Evolutionary conservation across 1,140 invertebrate species (phyloP).

Genomic region (Calycopis cecrops): DNA sequence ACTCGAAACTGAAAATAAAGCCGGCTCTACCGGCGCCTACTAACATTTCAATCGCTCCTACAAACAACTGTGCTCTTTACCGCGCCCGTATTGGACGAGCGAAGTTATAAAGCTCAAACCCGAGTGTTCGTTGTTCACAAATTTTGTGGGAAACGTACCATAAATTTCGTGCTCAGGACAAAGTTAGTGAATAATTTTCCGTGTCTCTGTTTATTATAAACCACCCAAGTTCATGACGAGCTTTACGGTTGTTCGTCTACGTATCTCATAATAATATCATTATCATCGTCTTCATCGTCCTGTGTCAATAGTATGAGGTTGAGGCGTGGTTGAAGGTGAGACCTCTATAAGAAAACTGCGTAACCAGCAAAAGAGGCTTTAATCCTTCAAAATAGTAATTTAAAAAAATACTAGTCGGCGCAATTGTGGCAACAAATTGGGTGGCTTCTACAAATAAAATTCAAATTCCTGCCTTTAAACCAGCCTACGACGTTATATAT

Average conservation of each 20-base stretch:
- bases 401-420: too few species aligned
- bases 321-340: too few species aligned
- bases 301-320: too few species aligned
- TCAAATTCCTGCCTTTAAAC: too few species aligned
- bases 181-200: slow-evolving; percentile 67
- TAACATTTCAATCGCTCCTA: slow-evolving; percentile 14
- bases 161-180: slow-evolving; percentile 59
- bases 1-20: background rate
- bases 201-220: slow-evolving; percentile 65
- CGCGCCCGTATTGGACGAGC: slow-evolving; percentile 38
- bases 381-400: too few species aligned
- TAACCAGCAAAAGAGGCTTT: too few species aligned
- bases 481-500: too few species aligned
- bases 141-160: slow-evolving; percentile 64
- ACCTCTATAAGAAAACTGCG: too few species aligned
- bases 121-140: slow-evolving; percentile 59
- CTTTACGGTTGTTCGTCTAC: slow-evolving; percentile 18
- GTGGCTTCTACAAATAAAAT: too few species aligned
- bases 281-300: too few species aligned
- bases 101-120: slow-evolving; percentile 59
- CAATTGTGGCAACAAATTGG: too few species aligned
- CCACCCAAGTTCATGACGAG: slow-evolving; percentile 45
- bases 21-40: slow-evolving; percentile 8
- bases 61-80: slow-evolving; percentile 32
- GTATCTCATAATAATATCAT: too few species aligned